A percentile compares a stretch with the other conserved stretches of the same genome.
Evolutionary conservation across 2,888 invertebrate species (phyloP).

Genomic region (Lobophora halterata): DNA sequence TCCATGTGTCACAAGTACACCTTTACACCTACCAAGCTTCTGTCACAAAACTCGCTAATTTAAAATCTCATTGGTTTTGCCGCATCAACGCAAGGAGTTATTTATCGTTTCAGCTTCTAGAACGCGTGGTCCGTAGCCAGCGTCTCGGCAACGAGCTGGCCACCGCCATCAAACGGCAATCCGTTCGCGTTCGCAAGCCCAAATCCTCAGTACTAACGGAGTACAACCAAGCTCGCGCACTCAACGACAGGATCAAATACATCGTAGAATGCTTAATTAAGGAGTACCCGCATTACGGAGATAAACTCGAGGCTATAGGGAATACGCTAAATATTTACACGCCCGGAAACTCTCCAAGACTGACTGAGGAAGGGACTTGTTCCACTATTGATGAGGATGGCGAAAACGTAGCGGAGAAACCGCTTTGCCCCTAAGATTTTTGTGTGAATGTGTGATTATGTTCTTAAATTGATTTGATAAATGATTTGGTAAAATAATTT

Average conservation of each 20-base stretch:
- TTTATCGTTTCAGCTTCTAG: constrained; percentile 60
- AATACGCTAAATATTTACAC: constrained; percentile 74
- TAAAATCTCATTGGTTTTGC: no score
- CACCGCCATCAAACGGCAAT: constrained; percentile 68
- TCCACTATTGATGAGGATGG: constrained; percentile 32
- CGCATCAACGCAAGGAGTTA: no score
- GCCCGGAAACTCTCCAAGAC: constrained; percentile 49
- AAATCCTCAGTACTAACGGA: constrained; percentile 77
- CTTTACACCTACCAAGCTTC: no score
- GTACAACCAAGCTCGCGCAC: constrained; percentile 77
- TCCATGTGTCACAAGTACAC: no score
- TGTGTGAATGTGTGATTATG: neutral
- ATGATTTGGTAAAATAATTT: neutral
- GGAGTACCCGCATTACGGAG: constrained; percentile 82
- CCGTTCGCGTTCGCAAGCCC: constrained; percentile 57
- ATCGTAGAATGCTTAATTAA: constrained; percentile 79
- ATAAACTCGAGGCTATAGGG: constrained; percentile 56
- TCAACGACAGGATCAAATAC: constrained; percentile 80
- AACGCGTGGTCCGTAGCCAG: constrained; percentile 85
- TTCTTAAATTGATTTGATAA: neutral
- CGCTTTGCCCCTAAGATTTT: constrained; percentile 34
- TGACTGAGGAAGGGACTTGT: constrained; percentile 37
- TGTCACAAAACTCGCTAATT: no score
- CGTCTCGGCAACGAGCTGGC: constrained; percentile 83
- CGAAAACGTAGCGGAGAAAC: constrained; percentile 50